Evolutionary conservation across 2,797 vertebrate genomes (phyloP).

Genomic region (Pangasius macronema): DNA sequence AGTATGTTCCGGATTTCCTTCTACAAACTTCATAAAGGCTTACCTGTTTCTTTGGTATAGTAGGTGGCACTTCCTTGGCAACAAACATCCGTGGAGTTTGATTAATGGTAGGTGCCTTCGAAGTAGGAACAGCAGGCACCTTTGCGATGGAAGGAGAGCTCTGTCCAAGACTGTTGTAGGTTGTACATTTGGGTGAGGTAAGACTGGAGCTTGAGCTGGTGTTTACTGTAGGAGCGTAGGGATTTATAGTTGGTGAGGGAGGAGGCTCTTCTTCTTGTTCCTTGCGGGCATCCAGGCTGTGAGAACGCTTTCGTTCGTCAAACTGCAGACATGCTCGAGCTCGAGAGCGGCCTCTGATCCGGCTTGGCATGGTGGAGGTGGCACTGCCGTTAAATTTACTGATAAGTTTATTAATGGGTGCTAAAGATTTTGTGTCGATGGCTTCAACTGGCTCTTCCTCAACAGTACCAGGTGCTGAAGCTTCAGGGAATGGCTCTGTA

Average conservation of each 20-base stretch:
- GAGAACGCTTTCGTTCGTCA: conserved; percentile 79
- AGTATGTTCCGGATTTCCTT: not conserved
- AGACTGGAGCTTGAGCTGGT: conserved; percentile 55
- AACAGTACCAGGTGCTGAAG: conserved; percentile 17
- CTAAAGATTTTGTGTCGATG: conserved; percentile 87
- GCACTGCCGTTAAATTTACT: conserved; percentile 80
- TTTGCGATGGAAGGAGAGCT: conserved; percentile 63
- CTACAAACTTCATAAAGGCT: conserved; percentile 50
- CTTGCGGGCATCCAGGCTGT: conserved; percentile 79
- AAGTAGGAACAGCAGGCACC: conserved; percentile 59
- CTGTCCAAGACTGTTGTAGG: conserved; percentile 59
- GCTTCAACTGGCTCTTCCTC: conserved; percentile 56
- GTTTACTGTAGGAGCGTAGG: conserved; percentile 56
- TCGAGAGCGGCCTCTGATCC: conserved; percentile 70
- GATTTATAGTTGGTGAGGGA: conserved; percentile 63
- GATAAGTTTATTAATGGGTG: conserved; percentile 90
- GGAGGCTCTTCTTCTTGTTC: conserved; percentile 51
- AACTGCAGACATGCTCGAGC: conserved; percentile 68
- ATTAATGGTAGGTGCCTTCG: conserved; percentile 58
- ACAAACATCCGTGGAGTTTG: conserved; percentile 65
- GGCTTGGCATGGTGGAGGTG: conserved; percentile 13
- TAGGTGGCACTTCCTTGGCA: conserved; percentile 64
- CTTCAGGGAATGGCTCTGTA: conserved; percentile 52
- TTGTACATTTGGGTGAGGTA: conserved; percentile 22
- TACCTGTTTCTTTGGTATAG: conserved; percentile 72